Percentiles rank a stretch among this genome's conserved stretches.
Conservation (phyloP, 2,888 invertebrate genomes). For the Adelognathus sp. region DNA sequence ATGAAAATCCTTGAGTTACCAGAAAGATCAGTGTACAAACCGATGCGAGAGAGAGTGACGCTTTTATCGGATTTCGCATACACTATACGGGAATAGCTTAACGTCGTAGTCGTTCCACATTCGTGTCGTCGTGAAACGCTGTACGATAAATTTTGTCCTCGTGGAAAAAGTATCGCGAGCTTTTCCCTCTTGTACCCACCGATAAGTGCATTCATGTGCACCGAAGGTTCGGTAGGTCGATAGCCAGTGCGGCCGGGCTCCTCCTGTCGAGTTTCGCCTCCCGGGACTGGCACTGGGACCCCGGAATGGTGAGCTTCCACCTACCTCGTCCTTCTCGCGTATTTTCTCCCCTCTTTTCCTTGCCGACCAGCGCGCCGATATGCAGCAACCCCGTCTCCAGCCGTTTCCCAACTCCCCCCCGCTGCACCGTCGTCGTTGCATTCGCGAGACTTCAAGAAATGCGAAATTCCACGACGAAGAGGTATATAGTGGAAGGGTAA, state of each 20-base stretch:
- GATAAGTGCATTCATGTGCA: constrained; percentile 72
- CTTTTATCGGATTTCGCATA: constrained; percentile 46
- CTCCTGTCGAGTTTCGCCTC: constrained; percentile 39
- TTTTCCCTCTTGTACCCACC: constrained; percentile 30
- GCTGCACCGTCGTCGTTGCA: constrained; percentile 54
- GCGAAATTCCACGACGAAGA: constrained; percentile 71
- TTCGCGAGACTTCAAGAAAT: constrained; percentile 70
- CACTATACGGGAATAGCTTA: constrained; percentile 23
- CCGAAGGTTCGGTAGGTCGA: constrained; percentile 55
- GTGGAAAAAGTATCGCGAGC: constrained; percentile 8
- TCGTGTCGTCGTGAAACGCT: constrained; percentile 12
- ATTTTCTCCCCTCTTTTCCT: background rate
- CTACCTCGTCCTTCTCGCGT: background rate
- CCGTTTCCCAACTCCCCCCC: constrained; percentile 8
- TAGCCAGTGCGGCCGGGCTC: constrained; percentile 43
- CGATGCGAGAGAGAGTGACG: constrained; percentile 4
- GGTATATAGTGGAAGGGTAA: constrained; percentile 53
- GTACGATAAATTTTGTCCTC: constrained; percentile 46
- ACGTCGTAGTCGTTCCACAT: constrained; percentile 15
- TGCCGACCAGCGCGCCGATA: constrained; percentile 12
- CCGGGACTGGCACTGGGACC: constrained; percentile 32
- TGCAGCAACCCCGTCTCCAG: background rate
- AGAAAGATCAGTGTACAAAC: constrained; percentile 24
- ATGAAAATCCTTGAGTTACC: constrained; percentile 23
- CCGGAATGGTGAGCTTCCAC: constrained; percentile 33